A percentile compares a stretch with the other conserved stretches of the same genome.
Conservation (phyloP, 2,888 invertebrate species). For the Desoria tigrina region DNA sequence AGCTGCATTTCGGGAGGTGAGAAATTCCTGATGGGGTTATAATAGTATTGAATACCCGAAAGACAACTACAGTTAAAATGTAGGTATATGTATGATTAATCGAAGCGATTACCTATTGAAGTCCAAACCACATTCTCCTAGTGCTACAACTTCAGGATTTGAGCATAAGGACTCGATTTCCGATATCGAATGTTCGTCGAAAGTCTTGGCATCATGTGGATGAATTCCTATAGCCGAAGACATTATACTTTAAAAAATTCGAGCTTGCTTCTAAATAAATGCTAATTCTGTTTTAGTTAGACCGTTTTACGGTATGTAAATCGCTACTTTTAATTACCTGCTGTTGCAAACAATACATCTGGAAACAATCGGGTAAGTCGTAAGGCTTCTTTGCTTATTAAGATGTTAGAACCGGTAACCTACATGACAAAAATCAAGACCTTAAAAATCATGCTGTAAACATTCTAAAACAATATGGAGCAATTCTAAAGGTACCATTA, state of each 20-base stretch:
- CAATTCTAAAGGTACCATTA: too few relatives aligned
- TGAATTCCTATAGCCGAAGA: constrained; percentile 76
- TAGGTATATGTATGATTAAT: too few relatives aligned
- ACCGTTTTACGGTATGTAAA: not conserved
- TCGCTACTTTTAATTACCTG: constrained; percentile 67
- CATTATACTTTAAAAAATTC: too few relatives aligned
- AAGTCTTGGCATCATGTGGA: constrained; percentile 91
- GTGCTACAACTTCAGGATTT: constrained; percentile 85
- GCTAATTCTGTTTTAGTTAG: too few relatives aligned
- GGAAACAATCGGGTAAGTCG: constrained; percentile 86
- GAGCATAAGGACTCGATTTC: constrained; percentile 73
- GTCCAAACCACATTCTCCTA: constrained; percentile 14
- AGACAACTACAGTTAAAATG: constrained; percentile 65
- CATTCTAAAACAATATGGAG: too few relatives aligned
- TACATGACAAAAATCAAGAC: too few relatives aligned
- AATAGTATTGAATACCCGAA: constrained; percentile 92
- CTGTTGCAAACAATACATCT: constrained; percentile 85
- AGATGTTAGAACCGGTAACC: constrained; percentile 82
- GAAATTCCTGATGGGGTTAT: too few relatives aligned
- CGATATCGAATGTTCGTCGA: constrained; percentile 64
- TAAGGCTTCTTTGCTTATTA: constrained; percentile 85
- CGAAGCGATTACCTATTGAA: too few relatives aligned
- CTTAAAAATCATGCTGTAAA: too few relatives aligned
- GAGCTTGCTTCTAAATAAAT: not conserved
- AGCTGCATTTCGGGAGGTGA: constrained; percentile 85